Conservation (phyloP, 2,113 vertebrate genomes). For the Circaetus cinerascens region DNA sequence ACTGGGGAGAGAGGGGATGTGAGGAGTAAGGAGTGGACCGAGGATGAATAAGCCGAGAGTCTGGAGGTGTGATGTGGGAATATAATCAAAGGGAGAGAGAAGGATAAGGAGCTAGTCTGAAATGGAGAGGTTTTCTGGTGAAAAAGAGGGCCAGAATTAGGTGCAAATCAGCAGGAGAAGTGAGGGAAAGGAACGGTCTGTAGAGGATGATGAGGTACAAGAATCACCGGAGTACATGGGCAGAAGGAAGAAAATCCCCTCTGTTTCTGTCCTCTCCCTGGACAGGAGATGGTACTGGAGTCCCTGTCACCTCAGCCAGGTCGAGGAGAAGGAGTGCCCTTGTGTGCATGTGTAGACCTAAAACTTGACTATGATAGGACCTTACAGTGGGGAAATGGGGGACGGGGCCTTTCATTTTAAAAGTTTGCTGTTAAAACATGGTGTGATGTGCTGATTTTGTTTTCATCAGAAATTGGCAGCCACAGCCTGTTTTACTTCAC, state of each 20-base stretch:
- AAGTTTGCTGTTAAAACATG: not conserved
- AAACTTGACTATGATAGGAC: not conserved
- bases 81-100: not conserved
- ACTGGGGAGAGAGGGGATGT: not conserved
- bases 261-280: not conserved
- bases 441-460: not conserved
- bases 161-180: not conserved
- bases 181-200: not conserved
- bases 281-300: not conserved
- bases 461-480: not conserved
- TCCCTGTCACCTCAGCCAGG: not conserved
- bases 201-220: not conserved
- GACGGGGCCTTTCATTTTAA: fast-evolving
- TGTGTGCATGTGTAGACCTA: not conserved
- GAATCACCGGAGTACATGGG: not conserved
- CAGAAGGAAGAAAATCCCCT: not conserved
- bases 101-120: not conserved
- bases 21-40: not conserved
- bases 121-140: not conserved
- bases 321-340: not conserved
- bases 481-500: not conserved
- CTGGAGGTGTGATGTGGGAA: not conserved
- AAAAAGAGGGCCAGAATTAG: not conserved
- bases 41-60: not conserved
- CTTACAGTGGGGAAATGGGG: not conserved